These are phyloP conservation scores for Trichomalopsis sarcophagae DNA, from an alignment of 1,140 invertebrate genomes.

Conservation along the genomic window DNA sequence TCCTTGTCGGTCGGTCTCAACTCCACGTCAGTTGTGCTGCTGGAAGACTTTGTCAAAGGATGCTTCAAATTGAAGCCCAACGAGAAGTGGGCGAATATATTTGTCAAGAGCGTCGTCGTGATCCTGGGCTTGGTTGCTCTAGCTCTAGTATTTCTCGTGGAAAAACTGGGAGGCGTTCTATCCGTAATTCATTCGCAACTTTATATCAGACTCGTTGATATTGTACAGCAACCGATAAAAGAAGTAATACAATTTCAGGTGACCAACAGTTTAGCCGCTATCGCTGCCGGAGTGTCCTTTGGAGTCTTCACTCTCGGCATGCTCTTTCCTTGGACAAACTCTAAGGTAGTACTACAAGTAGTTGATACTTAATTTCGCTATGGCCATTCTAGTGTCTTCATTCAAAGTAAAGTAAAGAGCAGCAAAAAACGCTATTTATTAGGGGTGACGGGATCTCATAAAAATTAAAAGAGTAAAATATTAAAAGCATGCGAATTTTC, in stretches of 20 bases:
- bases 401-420: no score
- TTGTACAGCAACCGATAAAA: no score
- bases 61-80: slow-evolving; percentile 78
- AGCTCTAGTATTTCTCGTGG: slow-evolving; percentile 81
- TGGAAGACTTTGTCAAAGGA: slow-evolving; percentile 88
- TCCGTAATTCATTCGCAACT: slow-evolving; percentile 76
- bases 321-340: slow-evolving; percentile 88
- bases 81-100: slow-evolving; percentile 78
- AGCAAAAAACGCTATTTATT: no score
- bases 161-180: slow-evolving; percentile 83
- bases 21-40: slow-evolving; percentile 85
- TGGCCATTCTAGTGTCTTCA: no score
- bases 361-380: no score
- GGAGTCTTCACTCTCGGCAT: slow-evolving; percentile 92
- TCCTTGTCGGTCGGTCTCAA: slow-evolving; percentile 89
- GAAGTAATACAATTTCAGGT: slow-evolving; percentile 73
- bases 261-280: slow-evolving; percentile 86
- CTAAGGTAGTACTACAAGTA: slow-evolving; percentile 69
- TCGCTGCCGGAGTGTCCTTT: slow-evolving; percentile 88
- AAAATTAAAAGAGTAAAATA: not conserved
- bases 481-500: slow-evolving; percentile 41
- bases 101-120: slow-evolving; percentile 81
- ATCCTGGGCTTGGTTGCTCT: slow-evolving; percentile 80
- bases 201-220: no score
- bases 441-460: slow-evolving; percentile 1